Conservation (phyloP, 2,113 vertebrate species). For the Murina feae region DNA sequence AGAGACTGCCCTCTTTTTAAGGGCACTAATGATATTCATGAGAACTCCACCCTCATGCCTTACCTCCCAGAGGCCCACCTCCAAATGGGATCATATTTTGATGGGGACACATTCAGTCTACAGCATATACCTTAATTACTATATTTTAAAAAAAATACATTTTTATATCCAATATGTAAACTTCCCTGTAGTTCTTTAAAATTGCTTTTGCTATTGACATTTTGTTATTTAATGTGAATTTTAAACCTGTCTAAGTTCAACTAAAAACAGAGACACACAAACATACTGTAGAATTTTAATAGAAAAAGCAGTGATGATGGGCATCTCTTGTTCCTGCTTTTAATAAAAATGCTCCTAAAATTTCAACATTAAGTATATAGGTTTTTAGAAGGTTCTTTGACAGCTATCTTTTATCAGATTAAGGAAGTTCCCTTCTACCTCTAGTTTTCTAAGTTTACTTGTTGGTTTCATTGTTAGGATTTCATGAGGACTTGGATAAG, state of each 20-base stretch:
- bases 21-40: background rate
- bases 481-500: background rate
- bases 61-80: background rate
- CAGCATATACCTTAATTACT: background rate
- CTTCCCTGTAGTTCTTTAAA: background rate
- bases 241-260: background rate
- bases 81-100: background rate
- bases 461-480: background rate
- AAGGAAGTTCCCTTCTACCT: background rate
- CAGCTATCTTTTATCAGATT: background rate
- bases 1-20: background rate
- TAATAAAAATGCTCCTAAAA: slow-evolving; percentile 6
- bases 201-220: background rate
- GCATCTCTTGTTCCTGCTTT: background rate
- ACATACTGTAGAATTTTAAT: background rate
- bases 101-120: background rate
- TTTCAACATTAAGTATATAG: background rate
- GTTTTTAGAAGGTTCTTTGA: background rate
- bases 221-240: background rate
- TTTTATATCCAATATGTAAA: background rate
- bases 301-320: background rate
- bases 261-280: background rate
- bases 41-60: background rate
- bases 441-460: background rate
- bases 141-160: background rate